These are phyloP conservation scores for Autographa gamma DNA, from an alignment of 2,888 invertebrate genomes.

Conservation along the genomic window DNA sequence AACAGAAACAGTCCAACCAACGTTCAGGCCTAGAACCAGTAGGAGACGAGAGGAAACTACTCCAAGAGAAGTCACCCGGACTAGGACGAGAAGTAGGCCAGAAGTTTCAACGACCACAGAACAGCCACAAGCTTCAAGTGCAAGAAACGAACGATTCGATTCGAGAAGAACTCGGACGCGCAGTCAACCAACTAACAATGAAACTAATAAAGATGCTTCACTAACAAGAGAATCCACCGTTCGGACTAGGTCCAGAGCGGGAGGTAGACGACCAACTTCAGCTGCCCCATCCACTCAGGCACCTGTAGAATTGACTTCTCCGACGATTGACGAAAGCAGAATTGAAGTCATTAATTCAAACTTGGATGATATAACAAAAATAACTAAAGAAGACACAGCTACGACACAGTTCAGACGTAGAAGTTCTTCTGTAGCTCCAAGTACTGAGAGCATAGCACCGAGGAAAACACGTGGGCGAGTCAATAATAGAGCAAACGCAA, in stretches of 20 bases:
- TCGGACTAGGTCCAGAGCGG: conserved; percentile 70
- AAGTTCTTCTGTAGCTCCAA: conserved; percentile 69
- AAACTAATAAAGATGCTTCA: conserved; percentile 60
- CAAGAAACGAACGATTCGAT: conserved; percentile 79
- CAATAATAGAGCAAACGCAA: conserved; percentile 70
- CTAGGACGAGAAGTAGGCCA: conserved; percentile 74
- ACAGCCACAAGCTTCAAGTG: conserved; percentile 62
- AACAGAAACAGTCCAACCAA: conserved; percentile 64
- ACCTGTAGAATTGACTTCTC: conserved; percentile 65
- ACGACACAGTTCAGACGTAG: conserved; percentile 73
- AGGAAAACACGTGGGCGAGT: conserved; percentile 72
- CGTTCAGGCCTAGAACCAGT: conserved; percentile 73
- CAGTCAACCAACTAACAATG: conserved; percentile 67
- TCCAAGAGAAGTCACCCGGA: conserved; percentile 65
- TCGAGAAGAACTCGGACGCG: conserved; percentile 81
- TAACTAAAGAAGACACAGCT: conserved; percentile 66
- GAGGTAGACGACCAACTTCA: conserved; percentile 58
- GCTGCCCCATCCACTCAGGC: conserved; percentile 62
- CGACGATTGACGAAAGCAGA: conserved; percentile 71
- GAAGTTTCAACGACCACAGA: conserved; percentile 61
- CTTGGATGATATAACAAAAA: conserved; percentile 72
- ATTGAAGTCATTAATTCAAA: conserved; percentile 73
- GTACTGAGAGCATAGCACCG: conserved; percentile 65
- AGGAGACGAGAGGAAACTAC: conserved; percentile 75
- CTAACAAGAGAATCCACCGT: conserved; percentile 66